Evolutionary conservation across 2,888 invertebrate genomes (phyloP).

Genomic region (Miltochrista miniata): DNA sequence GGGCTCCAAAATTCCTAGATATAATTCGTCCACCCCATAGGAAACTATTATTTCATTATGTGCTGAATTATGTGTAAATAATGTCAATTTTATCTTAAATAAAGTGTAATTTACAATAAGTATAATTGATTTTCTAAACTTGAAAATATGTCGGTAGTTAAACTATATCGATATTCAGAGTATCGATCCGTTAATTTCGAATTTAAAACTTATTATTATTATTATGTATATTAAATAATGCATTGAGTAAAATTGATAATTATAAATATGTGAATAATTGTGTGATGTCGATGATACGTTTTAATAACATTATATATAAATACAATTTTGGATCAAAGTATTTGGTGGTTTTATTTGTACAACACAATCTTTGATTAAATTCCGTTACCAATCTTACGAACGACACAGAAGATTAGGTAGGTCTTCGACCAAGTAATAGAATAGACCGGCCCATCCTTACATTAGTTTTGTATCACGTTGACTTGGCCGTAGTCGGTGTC

Average conservation of each 20-base stretch:
- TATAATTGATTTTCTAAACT: not conserved
- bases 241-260: slow-evolving; percentile 37
- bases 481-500: too few species aligned
- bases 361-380: too few species aligned
- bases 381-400: too few species aligned
- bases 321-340: slow-evolving; percentile 77
- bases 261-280: slow-evolving; percentile 75
- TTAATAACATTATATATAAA: slow-evolving; percentile 75
- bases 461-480: too few species aligned
- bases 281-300: slow-evolving; percentile 76
- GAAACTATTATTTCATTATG: too few species aligned
- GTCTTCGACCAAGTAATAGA: too few species aligned
- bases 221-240: slow-evolving; percentile 62
- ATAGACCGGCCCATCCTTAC: too few species aligned
- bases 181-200: slow-evolving; percentile 67
- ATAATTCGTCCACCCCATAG: too few species aligned
- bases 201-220: slow-evolving; percentile 72
- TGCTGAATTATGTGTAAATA: too few species aligned
- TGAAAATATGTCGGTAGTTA: slow-evolving; percentile 1
- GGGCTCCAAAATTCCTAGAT: too few species aligned
- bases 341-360: slow-evolving; percentile 39
- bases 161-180: slow-evolving; percentile 16
- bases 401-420: too few species aligned
- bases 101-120: not conserved
- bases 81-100: too few species aligned